These are phyloP conservation scores for Datnioides undecimradiatus DNA, from an alignment of 2,113 vertebrate species.

Conservation along the genomic window DNA sequence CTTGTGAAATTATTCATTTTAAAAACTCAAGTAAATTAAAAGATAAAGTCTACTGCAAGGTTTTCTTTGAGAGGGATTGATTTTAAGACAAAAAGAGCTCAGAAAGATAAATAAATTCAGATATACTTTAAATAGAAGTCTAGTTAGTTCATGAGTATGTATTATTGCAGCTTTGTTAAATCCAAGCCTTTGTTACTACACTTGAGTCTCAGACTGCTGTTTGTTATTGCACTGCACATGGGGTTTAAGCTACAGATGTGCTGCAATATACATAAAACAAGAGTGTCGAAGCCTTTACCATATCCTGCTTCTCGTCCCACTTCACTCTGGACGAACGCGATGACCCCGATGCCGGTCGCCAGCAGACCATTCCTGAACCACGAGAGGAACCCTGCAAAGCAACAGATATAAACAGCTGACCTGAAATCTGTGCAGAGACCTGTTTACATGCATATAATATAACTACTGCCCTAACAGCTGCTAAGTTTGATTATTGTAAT, in stretches of 20 bases:
- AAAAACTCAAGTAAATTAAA: constrained; percentile 15
- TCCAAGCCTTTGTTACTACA: background rate
- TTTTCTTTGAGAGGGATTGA: constrained; percentile 4
- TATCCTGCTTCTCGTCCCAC: constrained; percentile 90
- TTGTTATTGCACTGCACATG: background rate
- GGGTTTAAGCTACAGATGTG: background rate
- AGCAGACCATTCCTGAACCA: constrained; percentile 94
- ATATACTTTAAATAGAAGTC: background rate
- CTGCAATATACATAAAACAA: background rate
- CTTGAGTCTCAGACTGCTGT: background rate
- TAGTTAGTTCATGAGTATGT: background rate
- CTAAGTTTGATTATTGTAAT: background rate
- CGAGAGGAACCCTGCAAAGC: constrained; percentile 88
- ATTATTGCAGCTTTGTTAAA: background rate
- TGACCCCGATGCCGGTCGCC: constrained; percentile 90
- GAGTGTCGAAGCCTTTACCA: constrained; percentile 73
- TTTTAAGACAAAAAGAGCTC: constrained; percentile 8
- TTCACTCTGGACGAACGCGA: constrained; percentile 91
- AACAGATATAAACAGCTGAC: constrained; percentile 6
- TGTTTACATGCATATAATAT: background rate
- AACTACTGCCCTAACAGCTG: background rate
- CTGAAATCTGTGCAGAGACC: background rate
- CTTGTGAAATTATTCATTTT: constrained; percentile 45
- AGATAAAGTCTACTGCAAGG: constrained; percentile 11
- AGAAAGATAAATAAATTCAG: background rate